Evolutionary conservation across 2,888 invertebrate genomes (phyloP), one percentile per base, ranked within the genome.

Genomic region (Desoria tigrina): DNA sequence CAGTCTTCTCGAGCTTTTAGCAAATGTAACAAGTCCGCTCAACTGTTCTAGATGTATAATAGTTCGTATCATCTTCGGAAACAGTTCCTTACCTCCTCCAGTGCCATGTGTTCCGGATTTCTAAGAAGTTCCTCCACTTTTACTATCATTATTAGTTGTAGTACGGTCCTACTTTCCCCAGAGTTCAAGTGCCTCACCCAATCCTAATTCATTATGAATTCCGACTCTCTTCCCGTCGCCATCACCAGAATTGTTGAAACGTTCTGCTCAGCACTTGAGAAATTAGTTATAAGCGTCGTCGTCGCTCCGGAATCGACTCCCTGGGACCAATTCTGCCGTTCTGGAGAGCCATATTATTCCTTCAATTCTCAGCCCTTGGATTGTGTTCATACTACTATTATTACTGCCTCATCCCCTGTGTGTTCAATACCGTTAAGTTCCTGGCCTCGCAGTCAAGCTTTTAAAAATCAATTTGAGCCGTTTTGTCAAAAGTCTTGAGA

Each of bases 1-100:
- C 57, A 57, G 57, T 57, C 61, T 65, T 65, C 61, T 51, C 51
- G 45, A 37, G 42, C 16, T 37, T 28, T 18, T 42, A 16, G 27
- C 56, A 59, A 53, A 58, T 49, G 55, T 55, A 45, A 16, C 45
- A 45, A 45, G 45, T 45, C 6, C n/a, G 45, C 45, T 45, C 21
- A 45, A 45, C 45, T 45, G 16, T 16, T n/a, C n/a, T n/a, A n/a
- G n/a, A n/a, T n/a, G n/a, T n/a, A n/a, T n/a, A 16, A 16, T 9
- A 45, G 4, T 9, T 55, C 55, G 27, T 27, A 6, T 27, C 26
- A 55, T 55, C 51, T 28, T 32, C 16, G 18, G 14, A 23, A 24
- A 18, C 4, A 16, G 24, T 26, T 51, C 26, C 55, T 55, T 55
- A 32, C 32, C 11, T 39, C 16, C 39, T 6, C 45, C 45, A 45